These are phyloP conservation scores for Hypothenemus hampei DNA, from an alignment of 1,140 invertebrate genomes.

Conservation along the genomic window DNA sequence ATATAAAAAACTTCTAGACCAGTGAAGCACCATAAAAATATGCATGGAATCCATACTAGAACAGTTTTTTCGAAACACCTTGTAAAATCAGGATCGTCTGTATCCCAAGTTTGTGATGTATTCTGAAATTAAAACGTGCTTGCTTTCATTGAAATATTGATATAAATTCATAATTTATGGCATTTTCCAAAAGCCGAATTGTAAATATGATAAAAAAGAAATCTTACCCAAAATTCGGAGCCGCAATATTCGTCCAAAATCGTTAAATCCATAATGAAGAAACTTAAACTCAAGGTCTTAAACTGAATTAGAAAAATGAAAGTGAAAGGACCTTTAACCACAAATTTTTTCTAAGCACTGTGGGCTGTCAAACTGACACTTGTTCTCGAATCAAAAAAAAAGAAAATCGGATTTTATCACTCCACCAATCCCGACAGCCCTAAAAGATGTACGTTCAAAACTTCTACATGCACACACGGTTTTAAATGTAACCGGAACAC, in stretches of 20 bases:
- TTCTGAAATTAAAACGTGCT: conserved; percentile 21
- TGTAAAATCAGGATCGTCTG: conserved; percentile 75
- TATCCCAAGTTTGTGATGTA: conserved; percentile 66
- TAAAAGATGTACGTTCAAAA: no score
- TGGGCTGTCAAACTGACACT: no score
- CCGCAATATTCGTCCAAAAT: conserved; percentile 61
- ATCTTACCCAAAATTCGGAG: conserved; percentile 59
- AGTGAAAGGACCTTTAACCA: no score
- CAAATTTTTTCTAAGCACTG: no score
- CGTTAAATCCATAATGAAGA: no score
- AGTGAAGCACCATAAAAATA: conserved; percentile 75
- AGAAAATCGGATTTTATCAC: no score
- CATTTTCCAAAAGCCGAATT: not conserved
- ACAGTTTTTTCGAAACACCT: conserved; percentile 85
- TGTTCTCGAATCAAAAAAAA: no score
- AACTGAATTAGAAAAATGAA: no score
- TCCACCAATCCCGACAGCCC: no score
- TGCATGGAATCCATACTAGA: conserved; percentile 80
- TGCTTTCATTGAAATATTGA: not conserved
- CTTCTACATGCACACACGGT: no score
- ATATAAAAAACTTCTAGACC: conserved; percentile 77
- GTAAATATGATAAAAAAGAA: conserved; percentile 52
- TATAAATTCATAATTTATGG: not conserved
- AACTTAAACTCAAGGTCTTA: no score
- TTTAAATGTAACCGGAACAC: no score